Evolutionary conservation across 2,113 vertebrate species (phyloP).

Genomic region (Vulpes lagopus): DNA sequence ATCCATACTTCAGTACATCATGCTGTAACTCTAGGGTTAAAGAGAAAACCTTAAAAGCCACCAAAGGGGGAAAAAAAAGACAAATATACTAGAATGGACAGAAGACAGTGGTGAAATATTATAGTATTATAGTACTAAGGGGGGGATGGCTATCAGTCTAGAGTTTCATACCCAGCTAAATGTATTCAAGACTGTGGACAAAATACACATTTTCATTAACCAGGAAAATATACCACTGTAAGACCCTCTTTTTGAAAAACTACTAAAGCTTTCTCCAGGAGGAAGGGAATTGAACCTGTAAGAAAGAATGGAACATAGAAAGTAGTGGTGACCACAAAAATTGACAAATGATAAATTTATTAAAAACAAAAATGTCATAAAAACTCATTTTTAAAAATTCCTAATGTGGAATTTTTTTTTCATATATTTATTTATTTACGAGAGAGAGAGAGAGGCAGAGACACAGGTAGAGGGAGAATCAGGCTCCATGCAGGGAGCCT

Average conservation of each 20-base stretch:
- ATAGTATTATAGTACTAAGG: background rate
- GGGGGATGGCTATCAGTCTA: background rate
- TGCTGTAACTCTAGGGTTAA: background rate
- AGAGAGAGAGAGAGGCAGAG: no score
- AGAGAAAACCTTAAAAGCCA: background rate
- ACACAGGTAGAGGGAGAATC: no score
- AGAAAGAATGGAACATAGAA: slow-evolving; percentile 47
- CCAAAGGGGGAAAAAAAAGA: background rate
- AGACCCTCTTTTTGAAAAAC: slow-evolving; percentile 13
- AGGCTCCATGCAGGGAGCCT: no score
- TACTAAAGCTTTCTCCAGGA: slow-evolving; percentile 8
- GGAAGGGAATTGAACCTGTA: slow-evolving; percentile 17
- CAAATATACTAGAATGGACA: background rate
- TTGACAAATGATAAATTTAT: slow-evolving; percentile 22
- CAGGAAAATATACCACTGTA: background rate
- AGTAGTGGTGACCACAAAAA: slow-evolving; percentile 18
- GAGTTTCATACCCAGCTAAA: slow-evolving; percentile 14
- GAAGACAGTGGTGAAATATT: background rate
- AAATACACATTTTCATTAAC: background rate
- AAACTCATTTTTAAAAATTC: background rate
- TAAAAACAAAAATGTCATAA: background rate
- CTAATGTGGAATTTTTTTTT: background rate
- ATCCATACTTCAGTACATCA: background rate
- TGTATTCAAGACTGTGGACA: background rate
- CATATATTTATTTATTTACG: no score